Evolutionary conservation across 2,797 vertebrate species (phyloP).

Genomic region (Melanotaenia parkinsoni): DNA sequence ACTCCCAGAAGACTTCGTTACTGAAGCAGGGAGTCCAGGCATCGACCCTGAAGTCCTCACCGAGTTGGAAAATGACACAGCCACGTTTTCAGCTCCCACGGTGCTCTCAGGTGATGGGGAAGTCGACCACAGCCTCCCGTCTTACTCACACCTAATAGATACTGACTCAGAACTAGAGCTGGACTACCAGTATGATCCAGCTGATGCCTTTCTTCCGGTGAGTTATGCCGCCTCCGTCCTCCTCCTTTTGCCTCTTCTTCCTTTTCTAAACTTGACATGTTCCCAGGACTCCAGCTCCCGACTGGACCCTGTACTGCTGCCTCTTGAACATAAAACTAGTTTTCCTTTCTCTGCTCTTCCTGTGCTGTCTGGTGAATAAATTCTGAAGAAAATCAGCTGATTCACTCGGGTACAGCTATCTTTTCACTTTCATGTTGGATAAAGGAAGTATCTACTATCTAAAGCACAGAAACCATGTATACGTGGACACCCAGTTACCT

Average conservation of each 20-base stretch:
- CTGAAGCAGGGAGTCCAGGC: conserved; percentile 37
- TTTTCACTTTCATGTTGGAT: not conserved
- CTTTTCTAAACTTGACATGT: conserved; percentile 24
- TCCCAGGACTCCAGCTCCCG: conserved; percentile 19
- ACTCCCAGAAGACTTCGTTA: conserved; percentile 47
- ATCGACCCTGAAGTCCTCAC: conserved; percentile 70
- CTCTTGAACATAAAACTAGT: conserved; percentile 12
- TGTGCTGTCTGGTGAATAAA: conserved; percentile 14
- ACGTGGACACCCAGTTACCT: too few relatives aligned
- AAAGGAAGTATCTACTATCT: too few relatives aligned
- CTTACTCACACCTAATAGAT: conserved; percentile 86
- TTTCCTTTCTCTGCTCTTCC: conserved; percentile 26
- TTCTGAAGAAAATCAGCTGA: conserved; percentile 27
- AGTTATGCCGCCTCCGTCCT: conserved; percentile 63
- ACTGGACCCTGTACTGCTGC: conserved; percentile 35
- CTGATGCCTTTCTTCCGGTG: conserved; percentile 90
- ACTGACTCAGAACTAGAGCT: conserved; percentile 87
- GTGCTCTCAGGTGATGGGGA: conserved; percentile 95
- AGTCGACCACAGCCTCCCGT: conserved; percentile 82
- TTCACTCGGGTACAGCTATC: conserved; percentile 8
- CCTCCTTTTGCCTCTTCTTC: conserved; percentile 7
- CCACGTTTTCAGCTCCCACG: conserved; percentile 88
- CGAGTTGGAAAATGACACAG: conserved; percentile 85
- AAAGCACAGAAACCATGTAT: too few relatives aligned
- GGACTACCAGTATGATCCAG: conserved; percentile 91